Evolutionary conservation across 2,797 vertebrate genomes (phyloP).

Genomic region (Meriones psammophilus): DNA sequence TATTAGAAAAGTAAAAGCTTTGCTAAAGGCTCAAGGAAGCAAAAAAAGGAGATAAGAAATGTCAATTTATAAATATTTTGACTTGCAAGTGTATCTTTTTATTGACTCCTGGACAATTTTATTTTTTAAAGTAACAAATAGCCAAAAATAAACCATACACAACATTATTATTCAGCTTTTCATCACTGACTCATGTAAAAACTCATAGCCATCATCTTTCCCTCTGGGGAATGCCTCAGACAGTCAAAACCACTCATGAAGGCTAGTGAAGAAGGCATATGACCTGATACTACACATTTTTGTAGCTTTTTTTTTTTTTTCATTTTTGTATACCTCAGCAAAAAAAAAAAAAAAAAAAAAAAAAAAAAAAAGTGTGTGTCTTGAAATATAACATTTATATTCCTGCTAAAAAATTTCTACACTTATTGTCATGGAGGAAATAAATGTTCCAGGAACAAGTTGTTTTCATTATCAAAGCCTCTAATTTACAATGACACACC

Average conservation of each 20-base stretch:
- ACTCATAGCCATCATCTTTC: neutral
- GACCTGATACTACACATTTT: neutral
- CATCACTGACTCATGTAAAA: neutral
- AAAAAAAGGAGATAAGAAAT: constrained; percentile 21
- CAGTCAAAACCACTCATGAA: neutral
- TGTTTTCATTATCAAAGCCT: neutral
- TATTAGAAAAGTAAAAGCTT: neutral
- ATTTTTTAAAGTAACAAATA: constrained; percentile 18
- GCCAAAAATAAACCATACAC: neutral
- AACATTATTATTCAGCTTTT: neutral
- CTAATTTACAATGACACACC: neutral
- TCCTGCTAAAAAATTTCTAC: neutral
- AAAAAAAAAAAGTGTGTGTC: neutral
- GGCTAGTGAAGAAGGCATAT: neutral
- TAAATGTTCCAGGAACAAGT: neutral
- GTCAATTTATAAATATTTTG: neutral
- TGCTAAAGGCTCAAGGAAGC: neutral
- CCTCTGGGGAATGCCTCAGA: neutral
- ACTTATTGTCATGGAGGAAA: neutral
- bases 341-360: neutral
- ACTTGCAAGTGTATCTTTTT: neutral
- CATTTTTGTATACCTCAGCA: neutral
- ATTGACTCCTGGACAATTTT: neutral
- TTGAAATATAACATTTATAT: neutral
- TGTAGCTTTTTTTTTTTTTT: neutral